A percentile compares a stretch with the other conserved stretches of the same genome.
Evolutionary conservation across 2,797 vertebrate genomes (phyloP).

Genomic region (Lithobates sylvaticus): DNA sequence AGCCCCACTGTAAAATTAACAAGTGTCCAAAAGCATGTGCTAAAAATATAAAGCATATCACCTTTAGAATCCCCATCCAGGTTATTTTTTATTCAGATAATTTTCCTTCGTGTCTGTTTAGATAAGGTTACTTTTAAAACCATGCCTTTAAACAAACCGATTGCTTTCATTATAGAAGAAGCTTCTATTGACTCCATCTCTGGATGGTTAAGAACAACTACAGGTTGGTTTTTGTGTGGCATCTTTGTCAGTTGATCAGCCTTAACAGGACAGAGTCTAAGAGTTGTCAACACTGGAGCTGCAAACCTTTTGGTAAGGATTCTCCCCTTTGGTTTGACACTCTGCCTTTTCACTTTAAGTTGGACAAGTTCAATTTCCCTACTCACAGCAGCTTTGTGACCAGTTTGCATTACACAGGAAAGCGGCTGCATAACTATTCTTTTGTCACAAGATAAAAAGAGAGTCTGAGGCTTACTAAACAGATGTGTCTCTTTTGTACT

Average conservation of each 20-base stretch:
- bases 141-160: conserved; percentile 79
- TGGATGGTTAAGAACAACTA: conserved; percentile 95
- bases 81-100: conserved; percentile 29
- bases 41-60: background rate
- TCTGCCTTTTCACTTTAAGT: conserved; percentile 39
- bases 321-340: conserved; percentile 70
- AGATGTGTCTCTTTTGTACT: background rate
- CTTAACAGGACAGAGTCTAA: conserved; percentile 83
- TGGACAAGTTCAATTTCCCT: background rate
- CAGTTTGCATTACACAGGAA: conserved; percentile 38
- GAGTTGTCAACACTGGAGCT: conserved; percentile 66
- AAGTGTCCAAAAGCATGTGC: background rate
- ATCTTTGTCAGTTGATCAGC: conserved; percentile 85
- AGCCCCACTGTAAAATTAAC: background rate
- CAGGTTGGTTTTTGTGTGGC: conserved; percentile 90
- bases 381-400: background rate
- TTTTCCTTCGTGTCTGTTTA: conserved; percentile 10
- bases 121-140: conserved; percentile 73
- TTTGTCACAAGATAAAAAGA: conserved; percentile 53
- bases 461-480: conserved; percentile 34
- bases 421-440: conserved; percentile 52
- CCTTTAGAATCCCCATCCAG: background rate
- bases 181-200: conserved; percentile 81
- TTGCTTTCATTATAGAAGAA: conserved; percentile 79
- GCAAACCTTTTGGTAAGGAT: conserved; percentile 22